phyloP scores from a whole-genome alignment of 37 sponge, comb jelly and placozoan species.

The Aphrocallistes beatrix region DNA sequence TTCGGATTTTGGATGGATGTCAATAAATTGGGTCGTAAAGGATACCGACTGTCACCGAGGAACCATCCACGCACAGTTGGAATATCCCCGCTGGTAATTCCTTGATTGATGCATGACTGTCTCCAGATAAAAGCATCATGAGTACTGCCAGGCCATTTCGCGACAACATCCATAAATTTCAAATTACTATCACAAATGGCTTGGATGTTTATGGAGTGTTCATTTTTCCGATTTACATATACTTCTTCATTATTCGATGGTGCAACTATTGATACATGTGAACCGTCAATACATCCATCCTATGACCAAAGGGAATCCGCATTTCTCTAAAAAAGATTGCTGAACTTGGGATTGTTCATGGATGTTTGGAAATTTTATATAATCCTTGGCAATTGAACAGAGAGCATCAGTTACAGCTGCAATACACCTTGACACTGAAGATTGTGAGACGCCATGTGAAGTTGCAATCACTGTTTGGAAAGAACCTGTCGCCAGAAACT shows the following conservation, averaged over 20 bases:
- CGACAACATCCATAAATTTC: too few relatives aligned
- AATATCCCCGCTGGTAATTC: not conserved
- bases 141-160: too few relatives aligned
- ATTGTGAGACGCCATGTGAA: not conserved
- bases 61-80: not conserved
- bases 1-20: not conserved
- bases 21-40: not conserved
- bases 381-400: not conserved
- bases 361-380: not conserved
- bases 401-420: not conserved
- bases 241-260: too few relatives aligned
- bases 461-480: not conserved
- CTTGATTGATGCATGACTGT: too few relatives aligned
- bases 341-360: not conserved
- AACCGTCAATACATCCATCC: too few relatives aligned
- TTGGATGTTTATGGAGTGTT: not conserved
- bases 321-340: not conserved
- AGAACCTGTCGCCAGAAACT: not conserved
- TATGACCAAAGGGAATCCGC: not conserved
- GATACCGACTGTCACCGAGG: not conserved
- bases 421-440: not conserved
- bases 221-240: not conserved
- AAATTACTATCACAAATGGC: too few relatives aligned
- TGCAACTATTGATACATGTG: not conserved
- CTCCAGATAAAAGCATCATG: too few relatives aligned